Base-by-base conservation (phyloP, 2,113 vertebrate species). In the Tursiops truncatus region DNA sequence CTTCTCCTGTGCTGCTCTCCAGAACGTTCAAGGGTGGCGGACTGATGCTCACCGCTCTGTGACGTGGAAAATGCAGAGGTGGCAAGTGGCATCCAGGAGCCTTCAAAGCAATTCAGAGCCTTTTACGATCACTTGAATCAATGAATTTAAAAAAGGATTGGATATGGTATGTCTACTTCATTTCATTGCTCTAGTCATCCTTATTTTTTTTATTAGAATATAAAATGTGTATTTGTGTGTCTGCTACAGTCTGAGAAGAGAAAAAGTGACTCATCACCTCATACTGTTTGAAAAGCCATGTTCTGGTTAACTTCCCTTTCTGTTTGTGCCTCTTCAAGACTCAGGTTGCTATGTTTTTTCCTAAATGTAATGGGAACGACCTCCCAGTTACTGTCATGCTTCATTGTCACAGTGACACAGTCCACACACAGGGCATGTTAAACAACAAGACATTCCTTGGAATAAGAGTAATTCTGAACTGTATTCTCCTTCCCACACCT, bases 21-120 rank as follows among this genome's bases (percentile, higher is more conserved):
- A 31, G 23, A 38, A 21, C 60, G 38, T 26, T 9, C 65, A 53
- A n/a, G 7, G 2, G 33, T 18, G 47, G 33, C 1, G 1, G 33
- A 7, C 33, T 4, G 82, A 85, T 9, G 12, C 4, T 50, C 4
- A 6, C 83, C 0, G 0, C 47, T 60, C 79, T 5, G n/a, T 6
- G 25, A 3, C 0, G 6, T 18, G 47, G 25, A 56, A 26, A 20
- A 31, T 1, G 67, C 67, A 20, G 23, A 70, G 3, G 13, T 18
- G 44, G 73, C 28, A 14, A 33, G 26, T 4, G 4, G 18, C 36
- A 44, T 9, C 68, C 31, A 6, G 26, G 23, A 23, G 68, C 68
- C 15, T 58, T 25, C 25, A 28, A 41, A 21, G 67, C 67, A 21
- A 8, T 14, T 21, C 58, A 20, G n/a, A 36, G n/a, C 23, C 8